Evolutionary conservation across 2,113 vertebrate genomes (phyloP).

Genomic region (Lipotes vexillifer): DNA sequence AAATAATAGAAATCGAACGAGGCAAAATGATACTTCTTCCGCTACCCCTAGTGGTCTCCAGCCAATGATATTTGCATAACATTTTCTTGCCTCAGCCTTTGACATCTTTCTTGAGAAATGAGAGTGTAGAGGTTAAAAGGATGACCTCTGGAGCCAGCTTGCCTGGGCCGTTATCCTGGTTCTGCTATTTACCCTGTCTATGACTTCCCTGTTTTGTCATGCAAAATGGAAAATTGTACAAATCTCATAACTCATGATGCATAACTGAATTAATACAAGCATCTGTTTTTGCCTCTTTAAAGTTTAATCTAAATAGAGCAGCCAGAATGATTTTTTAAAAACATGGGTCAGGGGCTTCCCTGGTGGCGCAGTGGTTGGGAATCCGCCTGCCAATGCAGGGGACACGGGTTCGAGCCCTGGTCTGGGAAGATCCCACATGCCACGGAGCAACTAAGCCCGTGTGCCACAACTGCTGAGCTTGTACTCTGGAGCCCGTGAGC

Average conservation of each 20-base stretch:
- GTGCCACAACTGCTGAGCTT: too few relatives aligned
- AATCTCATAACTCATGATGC: not conserved
- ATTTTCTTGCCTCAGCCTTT: not conserved
- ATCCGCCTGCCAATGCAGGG: too few relatives aligned
- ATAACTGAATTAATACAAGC: not conserved
- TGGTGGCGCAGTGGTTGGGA: too few relatives aligned
- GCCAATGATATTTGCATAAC: not conserved
- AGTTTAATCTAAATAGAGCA: not conserved
- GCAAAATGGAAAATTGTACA: not conserved
- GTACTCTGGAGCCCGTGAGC: too few relatives aligned
- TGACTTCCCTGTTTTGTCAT: not conserved
- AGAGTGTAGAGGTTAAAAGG: not conserved
- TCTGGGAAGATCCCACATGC: too few relatives aligned
- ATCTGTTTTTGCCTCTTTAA: not conserved
- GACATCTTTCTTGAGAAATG: not conserved
- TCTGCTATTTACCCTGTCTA: not conserved
- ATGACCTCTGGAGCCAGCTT: not conserved
- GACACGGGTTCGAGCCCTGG: too few relatives aligned
- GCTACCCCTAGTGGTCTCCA: not conserved
- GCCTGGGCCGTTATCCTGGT: not conserved
- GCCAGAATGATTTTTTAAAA: not conserved
- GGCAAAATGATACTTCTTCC: not conserved
- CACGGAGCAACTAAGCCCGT: too few relatives aligned
- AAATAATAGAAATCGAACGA: not conserved
- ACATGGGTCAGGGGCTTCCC: not conserved